A percentile compares a stretch with the other conserved stretches of the same genome.
These are phyloP conservation scores for Beroe forskalii DNA, from an alignment of 37 sponge, comb jelly and placozoan species.

Conservation along the genomic window DNA sequence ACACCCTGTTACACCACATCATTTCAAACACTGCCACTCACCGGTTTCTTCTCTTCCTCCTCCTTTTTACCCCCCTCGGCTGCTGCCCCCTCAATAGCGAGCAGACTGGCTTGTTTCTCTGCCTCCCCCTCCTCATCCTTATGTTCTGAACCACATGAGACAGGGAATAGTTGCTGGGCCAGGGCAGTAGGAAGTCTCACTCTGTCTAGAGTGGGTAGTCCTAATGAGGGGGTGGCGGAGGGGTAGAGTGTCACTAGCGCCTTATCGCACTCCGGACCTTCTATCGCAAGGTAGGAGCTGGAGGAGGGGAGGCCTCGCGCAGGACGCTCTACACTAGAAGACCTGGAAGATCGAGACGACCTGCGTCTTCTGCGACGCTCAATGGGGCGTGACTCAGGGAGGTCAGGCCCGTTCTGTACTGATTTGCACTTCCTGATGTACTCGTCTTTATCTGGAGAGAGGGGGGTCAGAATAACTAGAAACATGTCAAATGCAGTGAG, in stretches of 20 bases:
- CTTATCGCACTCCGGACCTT: constrained; percentile 30
- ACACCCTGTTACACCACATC: too few relatives aligned
- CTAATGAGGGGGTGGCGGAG: constrained; percentile 11
- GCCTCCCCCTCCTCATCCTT: constrained; percentile 39
- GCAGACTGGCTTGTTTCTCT: not conserved
- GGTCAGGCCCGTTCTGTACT: constrained; percentile 34
- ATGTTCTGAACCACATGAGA: constrained; percentile 55
- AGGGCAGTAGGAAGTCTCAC: constrained; percentile 5
- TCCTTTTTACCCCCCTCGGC: not conserved
- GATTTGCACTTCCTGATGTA: constrained; percentile 48
- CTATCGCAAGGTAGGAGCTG: constrained; percentile 16
- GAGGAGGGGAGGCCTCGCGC: not conserved
- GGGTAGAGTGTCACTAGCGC: constrained; percentile 59
- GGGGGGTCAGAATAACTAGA: too few relatives aligned
- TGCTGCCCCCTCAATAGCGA: constrained; percentile 38
- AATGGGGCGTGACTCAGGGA: constrained; percentile 2
- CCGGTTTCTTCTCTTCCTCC: constrained; percentile 18
- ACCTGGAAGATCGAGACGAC: not conserved
- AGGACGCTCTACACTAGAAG: constrained; percentile 38
- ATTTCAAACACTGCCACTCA: too few relatives aligned
- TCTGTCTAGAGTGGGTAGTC: not conserved
- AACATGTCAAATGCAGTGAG: too few relatives aligned
- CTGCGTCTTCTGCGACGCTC: constrained; percentile 37
- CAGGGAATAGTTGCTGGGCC: constrained; percentile 50
- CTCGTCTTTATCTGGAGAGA: not conserved